A percentile compares a stretch with the other conserved stretches of the same genome.
Evolutionary conservation across 2,797 vertebrate species (phyloP).

Genomic region (Enteromius viviparus): DNA sequence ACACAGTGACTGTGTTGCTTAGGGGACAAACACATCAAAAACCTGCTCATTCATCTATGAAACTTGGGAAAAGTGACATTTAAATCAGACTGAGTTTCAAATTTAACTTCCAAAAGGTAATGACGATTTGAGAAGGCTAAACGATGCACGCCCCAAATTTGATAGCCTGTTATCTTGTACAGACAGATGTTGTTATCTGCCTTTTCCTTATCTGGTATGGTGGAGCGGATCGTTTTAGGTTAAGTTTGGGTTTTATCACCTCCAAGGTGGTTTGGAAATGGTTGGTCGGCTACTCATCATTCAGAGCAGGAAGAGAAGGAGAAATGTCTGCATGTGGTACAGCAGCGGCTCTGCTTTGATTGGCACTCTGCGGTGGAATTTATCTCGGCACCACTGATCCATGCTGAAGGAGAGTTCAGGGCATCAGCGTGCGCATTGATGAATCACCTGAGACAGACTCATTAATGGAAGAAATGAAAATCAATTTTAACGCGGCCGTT

Average conservation of each 20-base stretch:
- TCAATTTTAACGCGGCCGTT: constrained; percentile 66
- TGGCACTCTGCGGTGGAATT: constrained; percentile 51
- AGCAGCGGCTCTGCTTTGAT: constrained; percentile 62
- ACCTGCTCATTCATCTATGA: neutral
- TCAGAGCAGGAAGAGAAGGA: constrained; percentile 50
- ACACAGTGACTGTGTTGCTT: constrained; percentile 40
- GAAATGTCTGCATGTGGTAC: constrained; percentile 51
- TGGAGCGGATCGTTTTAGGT: constrained; percentile 29
- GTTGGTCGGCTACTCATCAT: constrained; percentile 44
- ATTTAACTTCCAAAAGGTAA: constrained; percentile 33
- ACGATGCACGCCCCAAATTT: constrained; percentile 1
- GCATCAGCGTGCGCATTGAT: constrained; percentile 63
- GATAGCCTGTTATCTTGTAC: constrained; percentile 43
- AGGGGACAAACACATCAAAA: constrained; percentile 27
- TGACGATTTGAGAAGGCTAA: constrained; percentile 19
- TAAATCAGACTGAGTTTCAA: neutral
- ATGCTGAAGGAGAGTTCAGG: constrained; percentile 68
- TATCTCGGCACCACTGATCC: constrained; percentile 50
- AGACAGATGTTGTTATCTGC: constrained; percentile 45
- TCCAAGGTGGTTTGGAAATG: constrained; percentile 42
- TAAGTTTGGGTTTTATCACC: constrained; percentile 46
- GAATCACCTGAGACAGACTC: constrained; percentile 74
- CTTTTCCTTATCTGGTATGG: constrained; percentile 5
- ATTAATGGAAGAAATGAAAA: constrained; percentile 72
- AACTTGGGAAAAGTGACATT: constrained; percentile 7